Evolutionary conservation across 2,113 vertebrate genomes (phyloP).

Genomic region (Silurus asotus): DNA sequence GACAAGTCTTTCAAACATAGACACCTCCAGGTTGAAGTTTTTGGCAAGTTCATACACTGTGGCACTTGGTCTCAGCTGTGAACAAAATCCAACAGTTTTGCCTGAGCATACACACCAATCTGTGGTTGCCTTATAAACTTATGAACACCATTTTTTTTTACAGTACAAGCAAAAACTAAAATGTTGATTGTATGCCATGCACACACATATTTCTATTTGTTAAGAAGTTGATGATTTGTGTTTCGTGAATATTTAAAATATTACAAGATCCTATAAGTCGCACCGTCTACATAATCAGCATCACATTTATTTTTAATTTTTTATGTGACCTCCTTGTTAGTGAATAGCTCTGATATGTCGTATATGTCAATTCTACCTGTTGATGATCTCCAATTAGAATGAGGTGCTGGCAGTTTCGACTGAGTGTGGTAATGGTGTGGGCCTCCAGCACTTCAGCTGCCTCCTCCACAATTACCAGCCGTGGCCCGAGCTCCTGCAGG

Average conservation of each 20-base stretch:
- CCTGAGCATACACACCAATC: background rate
- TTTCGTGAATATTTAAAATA: background rate
- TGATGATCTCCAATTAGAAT: conserved; percentile 97
- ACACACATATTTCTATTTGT: background rate
- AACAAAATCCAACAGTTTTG: background rate
- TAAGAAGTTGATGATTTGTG: background rate
- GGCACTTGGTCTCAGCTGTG: conserved; percentile 85
- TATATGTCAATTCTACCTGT: conserved; percentile 74
- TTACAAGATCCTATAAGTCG: background rate
- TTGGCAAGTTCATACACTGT: conserved; percentile 92
- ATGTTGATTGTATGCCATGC: background rate
- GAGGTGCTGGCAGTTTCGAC: conserved; percentile 86
- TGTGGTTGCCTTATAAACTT: background rate
- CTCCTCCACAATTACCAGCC: conserved; percentile 89
- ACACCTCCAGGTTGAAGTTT: conserved; percentile 90
- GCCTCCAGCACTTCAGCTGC: conserved; percentile 95
- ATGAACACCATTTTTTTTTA: background rate
- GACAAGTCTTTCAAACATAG: conserved; percentile 93
- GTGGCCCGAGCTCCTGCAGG: conserved; percentile 80
- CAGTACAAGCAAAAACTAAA: background rate
- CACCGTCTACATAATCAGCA: background rate
- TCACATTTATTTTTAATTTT: background rate
- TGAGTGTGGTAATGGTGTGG: conserved; percentile 89
- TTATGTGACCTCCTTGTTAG: background rate
- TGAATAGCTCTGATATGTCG: background rate